phyloP scores from a whole-genome alignment of 1,140 invertebrate genomes.

The Rhysida immarginata region DNA sequence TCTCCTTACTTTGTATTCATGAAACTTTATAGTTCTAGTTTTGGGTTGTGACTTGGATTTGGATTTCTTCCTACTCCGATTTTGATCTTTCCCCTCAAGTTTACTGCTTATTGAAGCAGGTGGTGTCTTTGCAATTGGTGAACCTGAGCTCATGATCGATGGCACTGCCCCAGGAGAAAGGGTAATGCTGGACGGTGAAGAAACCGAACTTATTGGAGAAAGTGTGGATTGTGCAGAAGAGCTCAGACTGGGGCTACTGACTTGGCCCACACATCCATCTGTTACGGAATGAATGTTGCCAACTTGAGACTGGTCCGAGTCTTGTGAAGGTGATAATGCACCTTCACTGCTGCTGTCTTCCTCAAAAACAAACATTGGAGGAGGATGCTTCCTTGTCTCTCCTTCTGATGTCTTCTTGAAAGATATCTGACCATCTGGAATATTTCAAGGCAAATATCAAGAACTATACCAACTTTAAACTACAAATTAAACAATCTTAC shows the following conservation, averaged over 20 bases:
- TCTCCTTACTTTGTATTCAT: slow-evolving; percentile 87
- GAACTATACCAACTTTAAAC: too few relatives aligned
- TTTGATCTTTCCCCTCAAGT: slow-evolving; percentile 50
- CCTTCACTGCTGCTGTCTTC: slow-evolving; percentile 66
- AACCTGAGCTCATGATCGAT: not conserved
- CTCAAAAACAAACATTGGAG: slow-evolving; percentile 66
- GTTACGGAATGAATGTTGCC: slow-evolving; percentile 1
- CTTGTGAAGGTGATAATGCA: slow-evolving; percentile 22
- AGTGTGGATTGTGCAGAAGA: slow-evolving; percentile 10
- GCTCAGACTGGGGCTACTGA: slow-evolving; percentile 19
- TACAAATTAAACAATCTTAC: too few relatives aligned
- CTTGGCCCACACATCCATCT: slow-evolving; percentile 5
- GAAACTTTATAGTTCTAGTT: slow-evolving; percentile 87
- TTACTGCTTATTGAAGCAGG: slow-evolving; percentile 38
- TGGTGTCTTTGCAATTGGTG: slow-evolving; percentile 4
- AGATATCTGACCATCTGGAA: slow-evolving; percentile 65
- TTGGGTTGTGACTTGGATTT: slow-evolving; percentile 68
- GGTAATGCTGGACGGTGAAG: slow-evolving; percentile 10
- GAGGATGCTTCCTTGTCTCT: slow-evolving; percentile 59
- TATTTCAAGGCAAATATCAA: slow-evolving; percentile 10
- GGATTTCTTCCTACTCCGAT: slow-evolving; percentile 69
- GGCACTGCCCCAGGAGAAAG: slow-evolving; percentile 1
- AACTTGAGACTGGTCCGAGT: slow-evolving; percentile 19
- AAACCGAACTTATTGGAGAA: slow-evolving; percentile 16
- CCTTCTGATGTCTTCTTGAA: slow-evolving; percentile 85